These are phyloP conservation scores for Mizuhopecten yessoensis DNA, from an alignment of 1,140 invertebrate species.

Conservation along the genomic window DNA sequence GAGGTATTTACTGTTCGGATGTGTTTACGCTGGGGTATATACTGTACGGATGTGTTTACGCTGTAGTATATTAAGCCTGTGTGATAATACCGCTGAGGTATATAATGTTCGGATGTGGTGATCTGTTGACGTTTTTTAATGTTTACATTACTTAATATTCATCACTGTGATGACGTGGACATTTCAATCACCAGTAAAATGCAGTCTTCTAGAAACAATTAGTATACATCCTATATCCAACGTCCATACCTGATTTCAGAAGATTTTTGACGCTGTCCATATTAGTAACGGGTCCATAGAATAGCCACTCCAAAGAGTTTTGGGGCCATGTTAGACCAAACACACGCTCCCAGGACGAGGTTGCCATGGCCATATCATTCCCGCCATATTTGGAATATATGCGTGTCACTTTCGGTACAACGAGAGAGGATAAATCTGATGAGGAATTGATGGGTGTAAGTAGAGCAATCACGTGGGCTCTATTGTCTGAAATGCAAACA, in stretches of 20 bases:
- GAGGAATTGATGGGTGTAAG: neutral
- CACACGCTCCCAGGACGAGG: neutral
- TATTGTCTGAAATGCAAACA: neutral
- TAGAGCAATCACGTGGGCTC: neutral
- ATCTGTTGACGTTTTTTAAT: no score
- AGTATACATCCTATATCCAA: no score
- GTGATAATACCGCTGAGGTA: no score
- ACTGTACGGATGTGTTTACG: no score
- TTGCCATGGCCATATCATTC: neutral
- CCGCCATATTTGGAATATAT: conserved; percentile 12
- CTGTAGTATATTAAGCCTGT: no score
- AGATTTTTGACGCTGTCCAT: neutral
- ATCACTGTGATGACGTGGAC: no score
- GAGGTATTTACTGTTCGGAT: no score
- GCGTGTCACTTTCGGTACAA: neutral
- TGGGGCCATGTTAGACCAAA: neutral
- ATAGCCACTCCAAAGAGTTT: neutral
- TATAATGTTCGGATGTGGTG: no score
- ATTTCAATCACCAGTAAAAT: no score
- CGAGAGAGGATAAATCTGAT: neutral
- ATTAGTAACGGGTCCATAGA: neutral
- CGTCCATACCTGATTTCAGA: neutral
- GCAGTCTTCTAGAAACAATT: no score
- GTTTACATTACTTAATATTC: no score
- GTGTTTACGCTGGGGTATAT: no score